Conservation (phyloP, 2,113 vertebrate species). For the Calonectris borealis region DNA sequence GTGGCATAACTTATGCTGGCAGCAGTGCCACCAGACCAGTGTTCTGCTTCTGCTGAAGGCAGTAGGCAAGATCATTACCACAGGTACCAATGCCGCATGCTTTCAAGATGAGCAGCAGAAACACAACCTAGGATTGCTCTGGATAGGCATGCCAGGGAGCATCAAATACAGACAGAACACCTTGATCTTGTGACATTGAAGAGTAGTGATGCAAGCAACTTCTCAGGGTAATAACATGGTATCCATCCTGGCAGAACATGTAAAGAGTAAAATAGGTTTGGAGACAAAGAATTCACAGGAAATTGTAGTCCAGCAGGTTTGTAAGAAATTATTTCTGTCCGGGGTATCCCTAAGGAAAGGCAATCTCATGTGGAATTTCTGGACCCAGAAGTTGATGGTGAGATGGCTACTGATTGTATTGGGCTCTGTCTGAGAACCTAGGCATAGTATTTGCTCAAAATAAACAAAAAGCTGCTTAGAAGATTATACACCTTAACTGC, state of each 20-base stretch:
- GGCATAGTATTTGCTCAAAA: neutral
- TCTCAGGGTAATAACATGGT: neutral
- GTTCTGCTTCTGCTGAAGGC: neutral
- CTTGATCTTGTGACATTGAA: neutral
- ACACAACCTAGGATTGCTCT: neutral
- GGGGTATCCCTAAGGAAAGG: neutral
- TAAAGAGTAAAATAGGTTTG: neutral
- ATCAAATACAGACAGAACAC: neutral
- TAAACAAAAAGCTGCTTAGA: neutral
- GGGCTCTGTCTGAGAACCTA: neutral
- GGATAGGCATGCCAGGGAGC: neutral
- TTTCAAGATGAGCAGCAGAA: neutral
- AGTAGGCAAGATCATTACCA: neutral
- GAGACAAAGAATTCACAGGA: neutral
- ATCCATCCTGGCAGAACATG: neutral
- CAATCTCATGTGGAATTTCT: neutral
- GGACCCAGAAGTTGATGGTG: neutral
- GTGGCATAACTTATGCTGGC: neutral
- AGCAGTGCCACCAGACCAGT: neutral
- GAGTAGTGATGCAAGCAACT: neutral
- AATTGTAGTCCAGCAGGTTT: neutral
- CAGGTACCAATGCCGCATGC: fast-evolving
- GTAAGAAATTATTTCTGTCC: neutral
- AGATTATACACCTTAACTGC: neutral
- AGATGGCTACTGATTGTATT: neutral